These are phyloP conservation scores for Corapipo altera DNA, from an alignment of 2,113 vertebrate genomes.

Conservation along the genomic window DNA sequence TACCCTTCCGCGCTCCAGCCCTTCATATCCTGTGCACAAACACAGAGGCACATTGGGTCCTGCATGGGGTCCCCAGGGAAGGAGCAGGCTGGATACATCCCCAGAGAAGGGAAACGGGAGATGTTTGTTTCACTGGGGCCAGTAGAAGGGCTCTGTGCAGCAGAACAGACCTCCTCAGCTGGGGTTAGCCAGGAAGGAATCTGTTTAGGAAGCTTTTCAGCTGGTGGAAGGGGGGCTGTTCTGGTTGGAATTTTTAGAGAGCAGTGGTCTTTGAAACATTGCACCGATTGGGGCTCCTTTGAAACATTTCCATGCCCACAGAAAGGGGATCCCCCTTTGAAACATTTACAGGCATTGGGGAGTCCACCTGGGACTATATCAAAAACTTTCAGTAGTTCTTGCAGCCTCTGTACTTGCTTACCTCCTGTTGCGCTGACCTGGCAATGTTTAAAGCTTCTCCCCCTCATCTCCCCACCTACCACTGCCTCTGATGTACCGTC, in stretches of 20 bases:
- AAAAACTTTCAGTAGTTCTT: slow-evolving; percentile 42
- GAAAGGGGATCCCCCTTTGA: slow-evolving; percentile 51
- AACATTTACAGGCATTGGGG: slow-evolving; percentile 37
- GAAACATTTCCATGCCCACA: slow-evolving; percentile 38
- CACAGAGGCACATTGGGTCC: slow-evolving; percentile 17
- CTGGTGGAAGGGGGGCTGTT: neutral
- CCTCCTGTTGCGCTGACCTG: slow-evolving; percentile 44
- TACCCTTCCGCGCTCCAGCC: slow-evolving; percentile 31
- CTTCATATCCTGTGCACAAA: slow-evolving; percentile 54
- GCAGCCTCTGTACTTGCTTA: slow-evolving; percentile 31
- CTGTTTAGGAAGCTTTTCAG: slow-evolving; percentile 52
- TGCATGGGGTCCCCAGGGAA: neutral
- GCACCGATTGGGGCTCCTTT: slow-evolving; percentile 27
- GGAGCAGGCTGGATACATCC: slow-evolving; percentile 30
- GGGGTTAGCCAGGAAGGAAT: neutral
- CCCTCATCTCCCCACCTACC: neutral
- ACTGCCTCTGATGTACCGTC: slow-evolving; percentile 5
- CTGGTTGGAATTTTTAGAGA: neutral
- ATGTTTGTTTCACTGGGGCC: slow-evolving; percentile 7
- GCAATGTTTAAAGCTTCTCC: slow-evolving; percentile 26
- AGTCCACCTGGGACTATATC: slow-evolving; percentile 37
- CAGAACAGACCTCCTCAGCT: slow-evolving; percentile 6
- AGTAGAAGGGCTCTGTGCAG: neutral
- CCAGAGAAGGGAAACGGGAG: neutral
- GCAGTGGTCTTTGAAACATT: slow-evolving; percentile 45